A percentile compares a stretch with the other conserved stretches of the same genome.
Conservation (phyloP, 2,888 invertebrate genomes). For the Hoplodrina blanda region DNA sequence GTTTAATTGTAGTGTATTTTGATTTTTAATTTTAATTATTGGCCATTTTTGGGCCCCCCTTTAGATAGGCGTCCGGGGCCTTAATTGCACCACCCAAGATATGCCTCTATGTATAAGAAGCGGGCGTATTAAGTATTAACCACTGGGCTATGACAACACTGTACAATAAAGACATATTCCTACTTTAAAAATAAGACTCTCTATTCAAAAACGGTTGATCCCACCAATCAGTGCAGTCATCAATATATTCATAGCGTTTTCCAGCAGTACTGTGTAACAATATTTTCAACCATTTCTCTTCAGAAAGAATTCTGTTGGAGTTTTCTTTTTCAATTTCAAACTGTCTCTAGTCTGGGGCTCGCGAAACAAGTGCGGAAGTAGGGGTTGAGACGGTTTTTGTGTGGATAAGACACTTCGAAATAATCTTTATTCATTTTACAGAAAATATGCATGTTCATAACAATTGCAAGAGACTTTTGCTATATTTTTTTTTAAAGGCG, state of each 20-base stretch:
- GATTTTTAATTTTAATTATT: too few relatives aligned
- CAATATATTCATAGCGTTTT: slow-evolving; percentile 76
- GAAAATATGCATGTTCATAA: too few relatives aligned
- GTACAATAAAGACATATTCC: too few relatives aligned
- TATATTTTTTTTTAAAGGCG: background rate
- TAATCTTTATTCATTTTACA: background rate
- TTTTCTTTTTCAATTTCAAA: slow-evolving; percentile 86
- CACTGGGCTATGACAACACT: too few relatives aligned
- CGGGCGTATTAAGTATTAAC: too few relatives aligned
- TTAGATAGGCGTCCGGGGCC: too few relatives aligned
- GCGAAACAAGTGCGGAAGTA: slow-evolving; percentile 81
- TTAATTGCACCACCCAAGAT: too few relatives aligned
- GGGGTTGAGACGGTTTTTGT: slow-evolving; percentile 60
- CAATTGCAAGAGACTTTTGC: background rate
- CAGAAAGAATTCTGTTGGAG: slow-evolving; percentile 65
- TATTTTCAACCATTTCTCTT: slow-evolving; percentile 70
- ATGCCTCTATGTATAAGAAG: too few relatives aligned
- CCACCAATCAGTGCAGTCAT: slow-evolving; percentile 56
- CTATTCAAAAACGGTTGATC: slow-evolving; percentile 43
- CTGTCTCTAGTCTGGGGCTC: slow-evolving; percentile 76
- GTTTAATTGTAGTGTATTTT: too few relatives aligned
- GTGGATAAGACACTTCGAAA: slow-evolving; percentile 65
- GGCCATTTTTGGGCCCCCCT: too few relatives aligned
- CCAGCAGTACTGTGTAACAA: slow-evolving; percentile 66
- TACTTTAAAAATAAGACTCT: background rate